Conservation (phyloP, 2,797 vertebrate genomes). For the Crocodylus rhombifer region DNA sequence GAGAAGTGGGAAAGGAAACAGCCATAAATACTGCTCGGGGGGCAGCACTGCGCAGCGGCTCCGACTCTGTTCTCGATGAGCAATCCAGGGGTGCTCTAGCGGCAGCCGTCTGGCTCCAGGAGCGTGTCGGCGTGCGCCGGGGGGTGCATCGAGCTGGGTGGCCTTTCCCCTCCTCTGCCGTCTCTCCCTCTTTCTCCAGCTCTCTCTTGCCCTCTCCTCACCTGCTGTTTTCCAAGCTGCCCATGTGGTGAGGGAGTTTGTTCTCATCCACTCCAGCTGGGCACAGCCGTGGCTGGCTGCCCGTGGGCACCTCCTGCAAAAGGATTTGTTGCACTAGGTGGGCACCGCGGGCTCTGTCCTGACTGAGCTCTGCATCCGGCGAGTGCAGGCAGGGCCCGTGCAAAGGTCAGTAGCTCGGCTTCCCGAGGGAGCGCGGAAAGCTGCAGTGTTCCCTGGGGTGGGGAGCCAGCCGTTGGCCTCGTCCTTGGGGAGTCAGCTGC, state of each 20-base stretch:
- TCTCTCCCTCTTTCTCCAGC: neutral
- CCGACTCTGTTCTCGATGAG: slow-evolving; percentile 62
- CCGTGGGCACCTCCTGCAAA: neutral
- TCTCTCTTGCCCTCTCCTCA: neutral
- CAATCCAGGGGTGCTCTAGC: slow-evolving; percentile 60
- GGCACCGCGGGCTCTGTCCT: neutral
- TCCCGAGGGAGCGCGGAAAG: neutral
- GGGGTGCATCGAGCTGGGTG: slow-evolving; percentile 12
- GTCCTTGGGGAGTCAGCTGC: neutral
- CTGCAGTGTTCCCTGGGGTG: neutral
- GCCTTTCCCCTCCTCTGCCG: neutral
- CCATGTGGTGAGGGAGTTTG: neutral
- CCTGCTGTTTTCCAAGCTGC: neutral
- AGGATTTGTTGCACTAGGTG: neutral
- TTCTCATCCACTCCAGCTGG: rapidly evolving
- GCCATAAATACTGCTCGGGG: slow-evolving; percentile 45
- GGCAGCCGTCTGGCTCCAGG: slow-evolving; percentile 60
- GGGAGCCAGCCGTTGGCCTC: neutral
- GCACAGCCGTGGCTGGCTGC: neutral
- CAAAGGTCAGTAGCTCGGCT: slow-evolving; percentile 54
- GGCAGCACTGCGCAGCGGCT: slow-evolving; percentile 48
- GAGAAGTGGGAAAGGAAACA: slow-evolving; percentile 42
- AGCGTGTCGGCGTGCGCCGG: slow-evolving; percentile 53
- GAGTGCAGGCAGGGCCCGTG: neutral
- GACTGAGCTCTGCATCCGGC: too few species aligned